These are phyloP conservation scores for Girardia tigrina DNA, from an alignment of 2,888 invertebrate species.

Conservation along the genomic window DNA sequence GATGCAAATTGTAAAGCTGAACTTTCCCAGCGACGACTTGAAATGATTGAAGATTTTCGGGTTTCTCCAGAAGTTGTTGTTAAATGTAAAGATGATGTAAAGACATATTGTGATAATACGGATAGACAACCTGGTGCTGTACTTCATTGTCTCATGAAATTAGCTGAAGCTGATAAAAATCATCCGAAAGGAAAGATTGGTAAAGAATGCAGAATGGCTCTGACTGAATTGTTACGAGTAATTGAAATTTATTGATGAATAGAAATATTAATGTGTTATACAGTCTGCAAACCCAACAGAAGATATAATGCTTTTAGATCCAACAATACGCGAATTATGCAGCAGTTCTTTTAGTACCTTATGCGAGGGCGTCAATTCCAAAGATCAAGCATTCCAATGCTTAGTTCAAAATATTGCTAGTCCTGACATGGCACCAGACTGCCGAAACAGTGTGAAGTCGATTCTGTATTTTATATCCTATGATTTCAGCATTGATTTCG, in stretches of 20 bases:
- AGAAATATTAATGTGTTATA: background rate
- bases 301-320: background rate
- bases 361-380: background rate
- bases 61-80: constrained; percentile 1
- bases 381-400: background rate
- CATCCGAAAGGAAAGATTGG: background rate
- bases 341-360: background rate
- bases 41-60: background rate
- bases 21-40: background rate
- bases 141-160: constrained; percentile 4
- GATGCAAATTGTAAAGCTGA: background rate
- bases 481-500: constrained; percentile 11
- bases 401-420: background rate
- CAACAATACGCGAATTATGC: background rate
- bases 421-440: constrained; percentile 20
- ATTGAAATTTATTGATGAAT: background rate
- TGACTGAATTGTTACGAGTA: background rate
- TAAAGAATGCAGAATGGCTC: background rate
- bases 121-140: background rate
- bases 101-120: background rate
- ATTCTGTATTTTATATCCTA: background rate
- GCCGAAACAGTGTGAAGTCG: background rate
- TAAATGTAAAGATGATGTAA: background rate
- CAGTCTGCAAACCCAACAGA: background rate
- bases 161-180: background rate